Evolutionary conservation across 37 sponge, comb jelly and placozoan genomes (phyloP), one percentile per base, ranked within the genome.

Genomic region (Halisarca cf. caerulea): DNA sequence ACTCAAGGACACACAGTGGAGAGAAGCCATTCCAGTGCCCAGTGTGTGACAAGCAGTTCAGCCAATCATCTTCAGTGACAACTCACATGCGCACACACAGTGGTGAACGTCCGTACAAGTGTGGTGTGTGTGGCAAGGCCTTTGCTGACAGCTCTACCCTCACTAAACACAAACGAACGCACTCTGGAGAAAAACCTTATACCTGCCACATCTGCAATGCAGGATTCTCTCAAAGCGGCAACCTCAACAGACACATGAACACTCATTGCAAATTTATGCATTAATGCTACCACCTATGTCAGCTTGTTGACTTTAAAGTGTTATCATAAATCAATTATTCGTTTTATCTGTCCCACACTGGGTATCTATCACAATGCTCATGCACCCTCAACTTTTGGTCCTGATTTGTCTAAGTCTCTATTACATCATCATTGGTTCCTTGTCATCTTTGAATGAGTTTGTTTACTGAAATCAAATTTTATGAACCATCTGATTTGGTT

Each of bases 101-200:
- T 15, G 99, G 99, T 23, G 99, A 98, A 40, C 55, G 95, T 9
- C 99, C 99, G 32, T 98, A 98, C 85, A 81, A 86, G 38, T 98
- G 99, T 80, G 86, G 92, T 80, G 77, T 88, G 71, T 98, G 99
- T 64, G 88, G 95, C 45, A 94, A 92, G 58, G 86, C 85, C 43
- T 98, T 98, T 62, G 91, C 97, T 59, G 99, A 98, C 84, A 98
- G 89, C 32, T 98, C 99, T 0, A 98, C 99, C 15, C 93, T 98
- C 36, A 98, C 99, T 43, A 98, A 98, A 88, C 99, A 98, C 87
- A 89, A 90, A 40, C 80, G 99, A 24, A 94, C 86, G 30, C 99
- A 98, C 88, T 92, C 87, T 69, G 99, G 99, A 20, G 99, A 98
- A 70, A 98, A 98, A 44, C 99, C 99, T 11, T 98, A 98, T 80